These are phyloP conservation scores for Platyrinchus mystaceus DNA, from an alignment of 2,797 vertebrate species.

Conservation along the genomic window DNA sequence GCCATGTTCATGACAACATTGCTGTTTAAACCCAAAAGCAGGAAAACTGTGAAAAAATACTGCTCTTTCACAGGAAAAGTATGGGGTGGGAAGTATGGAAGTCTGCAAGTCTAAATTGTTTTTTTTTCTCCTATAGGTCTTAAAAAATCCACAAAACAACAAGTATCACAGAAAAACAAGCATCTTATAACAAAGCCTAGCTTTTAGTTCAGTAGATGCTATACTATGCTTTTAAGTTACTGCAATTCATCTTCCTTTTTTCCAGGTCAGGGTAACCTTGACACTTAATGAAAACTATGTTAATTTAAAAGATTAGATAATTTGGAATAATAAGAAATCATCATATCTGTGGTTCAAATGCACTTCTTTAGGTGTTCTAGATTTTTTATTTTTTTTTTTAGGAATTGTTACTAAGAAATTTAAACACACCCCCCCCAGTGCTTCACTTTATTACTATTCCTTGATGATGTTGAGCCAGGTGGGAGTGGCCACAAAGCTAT, in stretches of 20 bases:
- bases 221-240: slow-evolving; percentile 24
- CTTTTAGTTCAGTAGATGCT: slow-evolving; percentile 44
- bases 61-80: background rate
- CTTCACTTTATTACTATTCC: background rate
- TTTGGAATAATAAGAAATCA: slow-evolving; percentile 45
- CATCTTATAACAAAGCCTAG: background rate
- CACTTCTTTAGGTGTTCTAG: background rate
- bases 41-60: background rate
- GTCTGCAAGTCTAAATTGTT: background rate
- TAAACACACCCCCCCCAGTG: background rate
- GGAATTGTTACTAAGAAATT: slow-evolving; percentile 26
- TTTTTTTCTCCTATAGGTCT: background rate
- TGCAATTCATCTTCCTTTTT: background rate
- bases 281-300: slow-evolving; percentile 45
- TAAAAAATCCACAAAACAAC: background rate
- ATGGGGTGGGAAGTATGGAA: background rate
- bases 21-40: background rate
- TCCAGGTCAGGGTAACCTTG: background rate
- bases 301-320: slow-evolving; percentile 45
- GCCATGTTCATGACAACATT: background rate
- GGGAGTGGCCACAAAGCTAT: background rate
- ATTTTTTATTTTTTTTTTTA: background rate
- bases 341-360: background rate
- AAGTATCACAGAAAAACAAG: background rate
- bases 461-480: background rate